These are phyloP conservation scores for Crepidodera aurea DNA, from an alignment of 2,888 invertebrate genomes.

Conservation along the genomic window DNA sequence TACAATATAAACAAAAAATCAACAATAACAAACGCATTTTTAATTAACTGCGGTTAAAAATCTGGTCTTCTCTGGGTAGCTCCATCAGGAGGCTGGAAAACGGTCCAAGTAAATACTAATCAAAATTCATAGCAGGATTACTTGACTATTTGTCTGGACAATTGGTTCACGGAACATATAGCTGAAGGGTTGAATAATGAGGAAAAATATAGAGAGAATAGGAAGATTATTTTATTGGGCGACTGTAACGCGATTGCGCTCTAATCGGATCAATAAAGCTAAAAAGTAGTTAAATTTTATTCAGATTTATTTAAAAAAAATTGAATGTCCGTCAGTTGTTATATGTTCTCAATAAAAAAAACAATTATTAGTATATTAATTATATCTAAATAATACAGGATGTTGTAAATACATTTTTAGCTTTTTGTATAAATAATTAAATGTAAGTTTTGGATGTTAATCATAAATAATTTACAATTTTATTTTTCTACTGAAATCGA, in stretches of 20 bases:
- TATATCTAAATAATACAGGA: too few relatives aligned
- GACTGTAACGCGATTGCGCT: constrained; percentile 43
- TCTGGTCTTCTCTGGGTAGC: constrained; percentile 31
- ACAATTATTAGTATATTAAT: too few relatives aligned
- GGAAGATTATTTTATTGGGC: constrained; percentile 30
- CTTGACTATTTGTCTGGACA: constrained; percentile 1
- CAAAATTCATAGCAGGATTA: neutral
- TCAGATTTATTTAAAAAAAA: neutral
- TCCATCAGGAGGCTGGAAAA: constrained; percentile 52
- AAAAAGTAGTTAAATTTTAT: constrained; percentile 20
- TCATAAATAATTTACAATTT: too few relatives aligned
- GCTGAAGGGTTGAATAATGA: constrained; percentile 10
- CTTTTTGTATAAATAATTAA: too few relatives aligned
- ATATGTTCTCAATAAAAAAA: too few relatives aligned
- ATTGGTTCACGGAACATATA: constrained; percentile 18
- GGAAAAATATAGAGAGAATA: neutral
- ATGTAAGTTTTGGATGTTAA: too few relatives aligned
- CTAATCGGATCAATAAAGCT: constrained; percentile 47
- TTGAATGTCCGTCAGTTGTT: too few relatives aligned
- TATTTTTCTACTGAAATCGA: too few relatives aligned
- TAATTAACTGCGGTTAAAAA: constrained; percentile 35
- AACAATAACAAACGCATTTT: constrained; percentile 34
- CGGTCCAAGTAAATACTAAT: constrained; percentile 28
- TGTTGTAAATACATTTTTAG: too few relatives aligned
- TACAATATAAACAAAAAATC: constrained; percentile 27